Evolutionary conservation across 2,113 vertebrate species (phyloP).

Genomic region (Murina feae): DNA sequence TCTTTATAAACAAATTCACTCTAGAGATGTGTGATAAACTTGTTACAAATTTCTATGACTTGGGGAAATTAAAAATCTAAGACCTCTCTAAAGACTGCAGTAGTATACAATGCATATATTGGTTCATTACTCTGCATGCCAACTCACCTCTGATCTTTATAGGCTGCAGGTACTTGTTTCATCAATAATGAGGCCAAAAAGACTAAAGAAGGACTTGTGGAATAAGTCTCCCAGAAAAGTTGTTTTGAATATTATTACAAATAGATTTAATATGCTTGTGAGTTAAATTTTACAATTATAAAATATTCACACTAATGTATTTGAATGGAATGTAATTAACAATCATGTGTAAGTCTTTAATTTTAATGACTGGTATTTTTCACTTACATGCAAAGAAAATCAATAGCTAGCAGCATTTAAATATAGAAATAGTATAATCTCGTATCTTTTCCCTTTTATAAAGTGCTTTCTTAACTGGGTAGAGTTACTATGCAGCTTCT

Average conservation of each 20-base stretch:
- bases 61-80: background rate
- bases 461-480: constrained; percentile 61
- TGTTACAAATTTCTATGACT: background rate
- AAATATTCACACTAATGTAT: constrained; percentile 40
- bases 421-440: constrained; percentile 53
- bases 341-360: constrained; percentile 51
- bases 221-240: background rate
- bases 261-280: constrained; percentile 9
- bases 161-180: background rate
- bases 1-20: constrained; percentile 32
- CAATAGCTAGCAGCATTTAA: constrained; percentile 62
- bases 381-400: constrained; percentile 50
- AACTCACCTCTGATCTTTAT: background rate
- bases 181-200: background rate
- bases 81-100: background rate
- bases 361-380: constrained; percentile 49
- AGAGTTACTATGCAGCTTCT: constrained; percentile 61
- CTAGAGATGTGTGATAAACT: background rate
- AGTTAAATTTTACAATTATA: constrained; percentile 63
- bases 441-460: constrained; percentile 51
- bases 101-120: background rate
- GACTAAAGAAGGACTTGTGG: background rate
- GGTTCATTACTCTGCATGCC: background rate
- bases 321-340: constrained; percentile 53
- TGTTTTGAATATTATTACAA: constrained; percentile 31